Conservation (phyloP, 2,888 invertebrate species). For the Orchestes rusci region DNA sequence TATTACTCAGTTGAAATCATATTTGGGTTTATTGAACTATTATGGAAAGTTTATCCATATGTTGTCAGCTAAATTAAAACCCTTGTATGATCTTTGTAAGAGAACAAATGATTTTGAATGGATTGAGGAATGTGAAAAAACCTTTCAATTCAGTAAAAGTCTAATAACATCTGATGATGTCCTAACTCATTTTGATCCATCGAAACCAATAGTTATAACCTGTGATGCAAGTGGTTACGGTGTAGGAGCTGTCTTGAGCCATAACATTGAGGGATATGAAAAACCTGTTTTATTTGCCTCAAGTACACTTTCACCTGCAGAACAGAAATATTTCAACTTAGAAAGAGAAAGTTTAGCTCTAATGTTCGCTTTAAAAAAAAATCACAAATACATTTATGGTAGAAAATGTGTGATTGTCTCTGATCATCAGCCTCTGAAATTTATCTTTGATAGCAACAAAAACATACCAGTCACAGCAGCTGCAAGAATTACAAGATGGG, state of each 20-base stretch:
- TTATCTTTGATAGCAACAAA: not conserved
- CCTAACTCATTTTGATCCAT: constrained; percentile 3
- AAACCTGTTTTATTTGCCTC: constrained; percentile 14
- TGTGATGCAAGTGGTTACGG: constrained; percentile 28
- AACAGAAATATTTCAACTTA: not conserved
- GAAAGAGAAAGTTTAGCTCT: not conserved
- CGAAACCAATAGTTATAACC: constrained; percentile 24
- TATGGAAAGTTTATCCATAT: constrained; percentile 3
- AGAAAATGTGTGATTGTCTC: not conserved
- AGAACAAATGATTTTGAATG: constrained; percentile 4
- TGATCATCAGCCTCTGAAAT: not conserved
- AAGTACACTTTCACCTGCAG: not conserved
- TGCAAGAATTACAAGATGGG: not conserved
- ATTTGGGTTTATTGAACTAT: constrained; percentile 27
- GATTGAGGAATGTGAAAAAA: constrained; percentile 1
- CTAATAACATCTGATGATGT: constrained; percentile 4
- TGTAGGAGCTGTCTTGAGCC: constrained; percentile 27
- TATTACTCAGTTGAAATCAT: constrained; percentile 4
- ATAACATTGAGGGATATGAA: constrained; percentile 23
- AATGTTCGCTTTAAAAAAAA: not conserved
- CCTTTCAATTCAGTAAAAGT: constrained; percentile 1
- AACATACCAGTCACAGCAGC: not conserved
- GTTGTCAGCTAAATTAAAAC: constrained; percentile 7
- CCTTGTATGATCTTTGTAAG: constrained; percentile 4
- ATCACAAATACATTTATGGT: not conserved